Base-by-base conservation (phyloP, 2,113 vertebrate species). In the Centropus unirufus region DNA sequence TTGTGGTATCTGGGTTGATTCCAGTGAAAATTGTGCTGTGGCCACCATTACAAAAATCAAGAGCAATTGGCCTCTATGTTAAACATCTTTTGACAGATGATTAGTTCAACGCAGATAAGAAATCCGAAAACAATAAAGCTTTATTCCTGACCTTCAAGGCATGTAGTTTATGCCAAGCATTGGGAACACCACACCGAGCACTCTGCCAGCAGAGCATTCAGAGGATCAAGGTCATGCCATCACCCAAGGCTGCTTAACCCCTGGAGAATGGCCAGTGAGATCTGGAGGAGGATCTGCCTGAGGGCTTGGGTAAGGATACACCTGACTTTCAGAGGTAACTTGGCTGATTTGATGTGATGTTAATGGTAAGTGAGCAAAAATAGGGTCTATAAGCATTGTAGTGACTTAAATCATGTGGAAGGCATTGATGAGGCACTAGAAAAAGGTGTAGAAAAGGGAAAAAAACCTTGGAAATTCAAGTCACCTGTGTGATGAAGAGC, bases 101-200 rank as follows among this genome's bases (percentile, higher is more conserved):
- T 74, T 32, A 55, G 26, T 67, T 78, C 77, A 52, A 55, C 0
- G 0, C n/a, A 79, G 91, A 87, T 95, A 87, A 89, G 83, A 87
- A 91, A 86, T 92, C 69, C 72, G 91, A 62, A 90, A 95, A 96
- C 92, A 97, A 94, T 96, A 42, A 95, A 77, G 61, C 87, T 91
- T 94, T 95, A 70, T 96, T 96, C 57, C 84, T 89, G 93, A 74
- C 72, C 69, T 95, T 47, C 84, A 66, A 92, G 79, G 62, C 8
- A 6, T 93, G 83, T 70, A 83, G 78, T 91, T 96, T 49, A 26
- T 93, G 51, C 74, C n/a, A 57, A 81, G 68, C 44, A 12, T 9
- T 12, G 44, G 70, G 87, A 91, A 47, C 82, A 36, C 19, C 0
- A 47, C 82, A 36, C 19, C 0, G 3, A 83, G 90, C 17, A 8